Evolutionary conservation across 2,113 vertebrate species (phyloP).

Genomic region (Xenopus tropicalis): UCB_Xtro_10.0 CM004447.2:55182501-55183000

Average conservation of each 20-base stretch:
- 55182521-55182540: slow-evolving; percentile 7
- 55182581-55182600: background rate
- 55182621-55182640: background rate
- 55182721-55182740: background rate
- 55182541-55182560: slow-evolving; percentile 30
- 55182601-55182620: background rate
- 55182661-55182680: slow-evolving; percentile 2
- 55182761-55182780: background rate
- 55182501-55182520: slow-evolving; percentile 14
- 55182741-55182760: background rate
- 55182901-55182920: no score
- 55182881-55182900: no score
- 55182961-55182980: no score
- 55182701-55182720: background rate
- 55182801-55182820: no score
- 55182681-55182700: background rate
- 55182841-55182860: no score
- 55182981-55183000: no score
- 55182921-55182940: no score
- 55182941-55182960: no score
- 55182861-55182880: no score
- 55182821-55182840: no score
- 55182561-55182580: slow-evolving; percentile 14
- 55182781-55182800: no score
- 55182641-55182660: background rate